These are phyloP conservation scores for Garrulus glandarius DNA, from an alignment of 2,797 vertebrate genomes.

Conservation along the genomic window DNA sequence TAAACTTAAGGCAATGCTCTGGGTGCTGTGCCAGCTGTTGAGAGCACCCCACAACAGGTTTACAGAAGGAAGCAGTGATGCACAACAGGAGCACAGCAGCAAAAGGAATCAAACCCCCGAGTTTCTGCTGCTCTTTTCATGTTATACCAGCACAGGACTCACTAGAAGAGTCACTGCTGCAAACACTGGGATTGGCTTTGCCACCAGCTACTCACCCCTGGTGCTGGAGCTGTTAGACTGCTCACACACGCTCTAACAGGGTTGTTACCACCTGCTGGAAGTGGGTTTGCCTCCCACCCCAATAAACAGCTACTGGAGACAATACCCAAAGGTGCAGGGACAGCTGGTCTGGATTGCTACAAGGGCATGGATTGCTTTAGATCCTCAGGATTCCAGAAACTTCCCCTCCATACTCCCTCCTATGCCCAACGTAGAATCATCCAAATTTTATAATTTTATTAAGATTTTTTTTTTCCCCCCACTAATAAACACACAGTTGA, in stretches of 20 bases:
- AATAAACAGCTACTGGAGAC: neutral
- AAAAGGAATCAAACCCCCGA: neutral
- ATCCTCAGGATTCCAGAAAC: neutral
- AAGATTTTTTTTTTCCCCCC: neutral
- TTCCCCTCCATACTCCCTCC: neutral
- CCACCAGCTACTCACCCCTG: neutral
- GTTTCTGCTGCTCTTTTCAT: neutral
- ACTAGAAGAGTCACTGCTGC: neutral
- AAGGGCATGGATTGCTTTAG: accelerated
- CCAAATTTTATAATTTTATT: neutral
- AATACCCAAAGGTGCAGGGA: neutral
- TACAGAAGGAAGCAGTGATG: neutral
- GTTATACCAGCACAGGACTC: neutral
- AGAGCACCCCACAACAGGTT: too few relatives aligned
- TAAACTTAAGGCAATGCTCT: accelerated
- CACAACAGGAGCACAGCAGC: neutral
- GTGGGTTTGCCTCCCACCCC: neutral
- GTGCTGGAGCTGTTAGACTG: neutral
- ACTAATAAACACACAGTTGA: accelerated
- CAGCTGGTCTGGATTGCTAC: neutral
- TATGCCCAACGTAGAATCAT: accelerated
- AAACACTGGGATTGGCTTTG: neutral
- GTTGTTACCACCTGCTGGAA: accelerated
- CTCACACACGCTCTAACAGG: accelerated
- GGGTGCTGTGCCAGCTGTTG: neutral